Base-by-base conservation (phyloP, 2,797 vertebrate species). In the Fratercula arctica region DNA sequence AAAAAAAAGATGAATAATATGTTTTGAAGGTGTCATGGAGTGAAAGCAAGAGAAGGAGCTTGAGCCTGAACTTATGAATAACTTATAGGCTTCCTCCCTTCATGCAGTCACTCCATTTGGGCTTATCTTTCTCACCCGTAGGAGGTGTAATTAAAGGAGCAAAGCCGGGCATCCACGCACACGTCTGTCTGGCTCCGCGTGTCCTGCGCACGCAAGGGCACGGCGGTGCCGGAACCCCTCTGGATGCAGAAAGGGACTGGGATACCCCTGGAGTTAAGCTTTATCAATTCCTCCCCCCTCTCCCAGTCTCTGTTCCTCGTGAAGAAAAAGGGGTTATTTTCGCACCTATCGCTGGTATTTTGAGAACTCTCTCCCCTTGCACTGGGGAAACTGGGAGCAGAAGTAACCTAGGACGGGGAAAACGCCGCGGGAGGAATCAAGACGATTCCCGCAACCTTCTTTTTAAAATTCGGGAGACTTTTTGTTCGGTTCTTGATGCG, bases 41-140 rank as follows among this genome's bases (percentile, higher is more conserved):
- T 37, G 90, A 97, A 97, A 95, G 95, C 91, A 87, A 50, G 92
- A 97, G 95, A 96, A 96, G 19, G 33, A 91, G 95, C 92, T 95
- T 82, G 92, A 69, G 79, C 88, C 82, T 92, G 95, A 95, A 94
- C 97, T 97, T 97, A 97, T 93, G 95, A 97, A 97, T 97, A 98
- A 98, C 97, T 97, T 96, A 97, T 95, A 85, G 96, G 83, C 69
- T 96, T 90, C 95, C 93, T 96, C 90, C 72, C 83, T 93, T 94
- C 87, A 20, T 50, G 90, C 90, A 95, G 87, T 90, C 85, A 79
- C 96, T 97, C 95, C 93, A 69, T 94, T 97, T 96, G 97, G 96
- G 92, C 90, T 96, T 95, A 93, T 98, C 94, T 96, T 94, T 96
- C 88, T 75, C 91, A 51, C 92, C 96, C 89, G 86, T 92, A 35